Base-by-base conservation (phyloP, 37 sponge, comb jelly and placozoan species). In the Mnemiopsis leidyi region DNA sequence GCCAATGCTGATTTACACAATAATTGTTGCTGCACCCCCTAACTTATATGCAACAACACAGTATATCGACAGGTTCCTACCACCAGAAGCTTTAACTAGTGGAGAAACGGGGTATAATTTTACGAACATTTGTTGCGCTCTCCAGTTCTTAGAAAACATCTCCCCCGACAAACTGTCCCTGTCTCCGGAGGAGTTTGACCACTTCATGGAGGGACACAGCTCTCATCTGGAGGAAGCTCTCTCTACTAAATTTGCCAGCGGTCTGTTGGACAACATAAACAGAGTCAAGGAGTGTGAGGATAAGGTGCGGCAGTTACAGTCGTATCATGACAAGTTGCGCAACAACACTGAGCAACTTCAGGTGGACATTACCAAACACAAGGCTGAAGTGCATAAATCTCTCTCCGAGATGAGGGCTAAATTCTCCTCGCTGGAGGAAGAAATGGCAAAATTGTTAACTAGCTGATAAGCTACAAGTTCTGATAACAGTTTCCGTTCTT, bases 141-240 rank as follows among this genome's bases (percentile, higher is more conserved):
- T 36, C 31, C 82, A 79, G 82, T 79, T 79, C 82, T 36, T 79
- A 13, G 82, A 79, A 30, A 36, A 16, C 36, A 16, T 79, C 1
- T 23, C 36, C 21, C 82, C 36, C 5, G 82, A 79, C 21, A 16
- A 79, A 30, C 29, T 79, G 33, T 79, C 82, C 23, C 36, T 79
- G 82, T 16, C 82, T 13, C 7, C 20, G 2, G 82, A 79, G 36
- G 82, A 79, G 36, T 79, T 33, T 30, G 29, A 32, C 36, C 82
- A 79, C 82, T 79, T 79, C 82, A 79, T 79, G 82, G 82, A 79
- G 82, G 82, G 82, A 30, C 82, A 79, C 82, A 79, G 82, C 21
- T 79, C 82, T 36, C 82, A 79, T 32, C 21, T 79, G 36, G 82
- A 79, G 82, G 82, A 79, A 36, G 82, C 82, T 13, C 82, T 79